phyloP scores from a whole-genome alignment of 1,140 invertebrate genomes.

The Sitodiplosis mosellana region DNA sequence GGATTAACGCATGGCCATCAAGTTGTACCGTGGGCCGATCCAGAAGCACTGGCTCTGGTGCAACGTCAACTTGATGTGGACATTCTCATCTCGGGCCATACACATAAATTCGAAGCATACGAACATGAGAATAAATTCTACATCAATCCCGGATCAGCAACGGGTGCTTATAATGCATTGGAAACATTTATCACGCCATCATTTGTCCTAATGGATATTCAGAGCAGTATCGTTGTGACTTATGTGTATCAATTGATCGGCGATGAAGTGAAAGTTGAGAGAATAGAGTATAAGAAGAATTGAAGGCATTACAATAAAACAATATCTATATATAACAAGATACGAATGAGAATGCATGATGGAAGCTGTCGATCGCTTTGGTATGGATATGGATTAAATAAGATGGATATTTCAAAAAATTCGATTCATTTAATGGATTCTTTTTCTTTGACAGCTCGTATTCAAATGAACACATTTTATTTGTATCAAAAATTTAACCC shows the following conservation, averaged over 20 bases:
- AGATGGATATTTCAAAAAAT: too few relatives aligned
- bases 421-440: too few relatives aligned
- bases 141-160: slow-evolving; percentile 97
- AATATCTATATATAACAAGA: slow-evolving; percentile 1
- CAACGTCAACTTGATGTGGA: slow-evolving; percentile 97
- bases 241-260: slow-evolving; percentile 96
- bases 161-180: slow-evolving; percentile 88
- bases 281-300: slow-evolving; percentile 91
- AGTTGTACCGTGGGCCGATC: slow-evolving; percentile 58
- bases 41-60: slow-evolving; percentile 77
- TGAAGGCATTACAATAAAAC: slow-evolving; percentile 29
- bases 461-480: too few relatives aligned
- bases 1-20: slow-evolving; percentile 95
- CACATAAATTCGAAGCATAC: slow-evolving; percentile 96
- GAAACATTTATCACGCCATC: slow-evolving; percentile 88
- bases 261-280: slow-evolving; percentile 97
- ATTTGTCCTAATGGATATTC: slow-evolving; percentile 98
- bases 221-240: slow-evolving; percentile 91
- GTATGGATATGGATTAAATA: neutral
- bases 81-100: slow-evolving; percentile 96
- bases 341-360: neutral
- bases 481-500: too few relatives aligned
- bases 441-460: too few relatives aligned
- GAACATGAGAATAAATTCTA: slow-evolving; percentile 99
- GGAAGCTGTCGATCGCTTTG: neutral